Evolutionary conservation across 2,113 vertebrate species (phyloP), one percentile per base, ranked within the genome.

Genomic region (Elaphurus davidianus): DNA sequence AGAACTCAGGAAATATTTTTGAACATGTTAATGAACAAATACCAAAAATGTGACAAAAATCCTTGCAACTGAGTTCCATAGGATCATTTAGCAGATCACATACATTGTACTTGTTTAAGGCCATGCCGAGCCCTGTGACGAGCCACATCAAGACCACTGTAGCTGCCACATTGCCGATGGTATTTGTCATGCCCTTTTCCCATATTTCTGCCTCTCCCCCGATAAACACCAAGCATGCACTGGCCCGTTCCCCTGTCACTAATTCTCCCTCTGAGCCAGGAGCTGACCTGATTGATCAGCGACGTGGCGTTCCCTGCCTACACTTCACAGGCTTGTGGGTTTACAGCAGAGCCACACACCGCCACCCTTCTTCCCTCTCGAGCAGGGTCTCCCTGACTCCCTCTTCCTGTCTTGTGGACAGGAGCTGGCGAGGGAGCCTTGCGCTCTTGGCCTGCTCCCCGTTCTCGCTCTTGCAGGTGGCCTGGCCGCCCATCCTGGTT

Each of bases 81-180:
- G 76, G 33, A 19, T 36, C 57, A 40, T 36, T 40, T 36, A 40
- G 33, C 82, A 55, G 50, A 25, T 8, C 12, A 54, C 33, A 36
- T 7, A 54, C 0, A 54, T 4, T 30, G 30, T 16, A 27, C 2
- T 0, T 25, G 45, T 16, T 40, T 12, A 40, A 62, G 71, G 47
- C 14, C 55, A 52, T 36, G 36, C 11, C 1, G 3, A 43, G 40
- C 16, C 33, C 60, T 0, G 0, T 17, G 6, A 11, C 10, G 1
- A 40, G 25, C 3, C 12, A 4, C 10, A n/a, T 60, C 23, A 3
- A 55, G 27, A 52, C 7, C 7, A 0, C 12, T 52, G 45, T 8
- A 7, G 9, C 47, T 36, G 14, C 0, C 25, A 55, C 28, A 23
- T 21, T 16, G 3, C 12, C 15, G 76, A 36, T 10, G 40, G 78